These are phyloP conservation scores for Saguinus midas DNA, from an alignment of 2,113 vertebrate genomes.

Conservation along the genomic window DNA sequence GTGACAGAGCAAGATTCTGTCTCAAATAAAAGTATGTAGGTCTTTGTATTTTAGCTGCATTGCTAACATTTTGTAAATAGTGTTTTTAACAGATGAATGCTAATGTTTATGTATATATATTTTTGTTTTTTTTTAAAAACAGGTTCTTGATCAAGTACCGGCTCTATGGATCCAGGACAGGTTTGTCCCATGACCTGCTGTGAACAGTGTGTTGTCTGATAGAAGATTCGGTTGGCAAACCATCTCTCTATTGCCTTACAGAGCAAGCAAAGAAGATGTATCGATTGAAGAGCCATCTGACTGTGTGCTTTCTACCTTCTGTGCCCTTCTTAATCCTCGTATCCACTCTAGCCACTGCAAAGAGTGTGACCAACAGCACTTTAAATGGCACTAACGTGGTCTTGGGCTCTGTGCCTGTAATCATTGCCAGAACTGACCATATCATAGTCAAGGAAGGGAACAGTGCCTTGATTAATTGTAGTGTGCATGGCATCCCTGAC, in stretches of 20 bases:
- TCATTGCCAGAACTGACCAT: conserved; percentile 87
- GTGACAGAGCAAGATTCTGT: too few species aligned
- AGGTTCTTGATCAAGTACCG: conserved; percentile 72
- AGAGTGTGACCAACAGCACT: conserved; percentile 82
- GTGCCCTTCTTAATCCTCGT: conserved; percentile 81
- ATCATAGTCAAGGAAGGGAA: conserved; percentile 95
- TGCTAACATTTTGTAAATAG: conserved; percentile 7
- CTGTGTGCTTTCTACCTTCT: conserved; percentile 80
- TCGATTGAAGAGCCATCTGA: conserved; percentile 65
- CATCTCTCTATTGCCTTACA: conserved; percentile 54
- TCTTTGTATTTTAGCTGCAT: background rate
- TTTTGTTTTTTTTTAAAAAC: conserved; percentile 71
- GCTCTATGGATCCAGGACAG: conserved; percentile 69
- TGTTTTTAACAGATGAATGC: background rate
- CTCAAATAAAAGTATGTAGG: too few species aligned
- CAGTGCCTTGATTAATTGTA: conserved; percentile 95
- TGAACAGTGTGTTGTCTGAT: conserved; percentile 17
- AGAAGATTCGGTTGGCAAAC: conserved; percentile 31
- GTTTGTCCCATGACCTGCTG: conserved; percentile 65
- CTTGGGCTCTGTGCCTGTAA: conserved; percentile 84
- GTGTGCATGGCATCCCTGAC: conserved; percentile 90
- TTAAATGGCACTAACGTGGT: conserved; percentile 79
- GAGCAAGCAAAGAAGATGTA: conserved; percentile 78
- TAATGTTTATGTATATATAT: background rate
- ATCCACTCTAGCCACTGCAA: conserved; percentile 76